Evolutionary conservation across 1,140 invertebrate genomes (phyloP).

Genomic region (Drosophila nannoptera): DNA sequence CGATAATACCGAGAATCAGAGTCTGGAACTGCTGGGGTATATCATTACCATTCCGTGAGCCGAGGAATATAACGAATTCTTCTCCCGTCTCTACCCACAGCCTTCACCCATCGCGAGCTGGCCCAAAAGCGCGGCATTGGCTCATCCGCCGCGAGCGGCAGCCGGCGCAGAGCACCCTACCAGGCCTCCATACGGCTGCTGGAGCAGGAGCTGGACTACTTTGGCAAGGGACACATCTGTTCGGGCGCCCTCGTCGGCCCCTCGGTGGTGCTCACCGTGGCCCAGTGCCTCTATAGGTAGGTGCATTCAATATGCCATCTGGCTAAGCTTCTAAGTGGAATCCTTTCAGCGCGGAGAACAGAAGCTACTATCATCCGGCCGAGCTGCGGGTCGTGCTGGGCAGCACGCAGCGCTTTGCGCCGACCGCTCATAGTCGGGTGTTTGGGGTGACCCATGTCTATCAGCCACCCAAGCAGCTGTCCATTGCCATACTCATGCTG

Average conservation of each 20-base stretch:
- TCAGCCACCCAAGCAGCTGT: conserved; percentile 48
- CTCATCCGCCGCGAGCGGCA: conserved; percentile 2
- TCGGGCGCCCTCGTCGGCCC: conserved; percentile 78
- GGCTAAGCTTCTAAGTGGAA: neutral
- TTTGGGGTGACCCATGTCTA: conserved; percentile 64
- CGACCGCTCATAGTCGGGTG: conserved; percentile 33
- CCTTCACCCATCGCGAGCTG: conserved; percentile 50
- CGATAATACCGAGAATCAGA: no score
- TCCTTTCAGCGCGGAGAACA: conserved; percentile 22
- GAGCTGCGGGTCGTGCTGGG: conserved; percentile 66
- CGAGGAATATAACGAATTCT: no score
- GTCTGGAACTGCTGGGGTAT: no score
- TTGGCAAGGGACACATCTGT: conserved; percentile 76
- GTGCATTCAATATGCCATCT: conserved; percentile 1
- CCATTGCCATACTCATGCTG: conserved; percentile 68
- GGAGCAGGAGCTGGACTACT: conserved; percentile 54
- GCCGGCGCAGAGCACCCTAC: conserved; percentile 19
- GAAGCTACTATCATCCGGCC: conserved; percentile 61
- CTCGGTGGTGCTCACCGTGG: conserved; percentile 79
- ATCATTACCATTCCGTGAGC: no score
- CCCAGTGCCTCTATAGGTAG: conserved; percentile 79
- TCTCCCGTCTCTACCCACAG: conserved; percentile 2
- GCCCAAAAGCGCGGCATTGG: conserved; percentile 34
- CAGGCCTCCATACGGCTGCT: conserved; percentile 75
- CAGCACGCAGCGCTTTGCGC: conserved; percentile 59